These are phyloP conservation scores for Pardosa pseudoannulata DNA, from an alignment of 2,888 invertebrate species.

Conservation along the genomic window DNA sequence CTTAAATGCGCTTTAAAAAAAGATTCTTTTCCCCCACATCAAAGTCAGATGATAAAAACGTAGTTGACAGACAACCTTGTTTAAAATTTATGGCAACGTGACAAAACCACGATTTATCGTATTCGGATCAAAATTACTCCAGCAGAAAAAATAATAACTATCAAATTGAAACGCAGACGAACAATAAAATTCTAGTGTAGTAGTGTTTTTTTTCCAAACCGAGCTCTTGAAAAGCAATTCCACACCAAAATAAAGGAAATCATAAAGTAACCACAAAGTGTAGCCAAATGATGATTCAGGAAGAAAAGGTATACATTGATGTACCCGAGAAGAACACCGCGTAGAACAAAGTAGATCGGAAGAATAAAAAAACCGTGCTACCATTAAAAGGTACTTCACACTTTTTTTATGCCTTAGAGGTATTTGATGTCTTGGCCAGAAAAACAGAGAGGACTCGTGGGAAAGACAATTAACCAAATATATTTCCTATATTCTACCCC, in stretches of 20 bases:
- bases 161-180: too few species aligned
- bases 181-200: too few species aligned
- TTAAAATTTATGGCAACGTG: too few species aligned
- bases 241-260: not conserved
- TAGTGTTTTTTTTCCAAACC: too few species aligned
- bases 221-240: too few species aligned
- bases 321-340: constrained; percentile 24
- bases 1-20: too few species aligned
- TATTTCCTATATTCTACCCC: constrained; percentile 35
- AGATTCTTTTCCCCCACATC: too few species aligned
- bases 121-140: too few species aligned
- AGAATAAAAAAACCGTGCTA: constrained; percentile 22
- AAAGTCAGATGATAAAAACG: too few species aligned
- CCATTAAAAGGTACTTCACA: constrained; percentile 39
- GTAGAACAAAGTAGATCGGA: constrained; percentile 43
- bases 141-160: too few species aligned
- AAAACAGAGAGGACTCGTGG: not conserved
- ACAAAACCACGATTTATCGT: too few species aligned
- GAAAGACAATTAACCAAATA: constrained; percentile 36
- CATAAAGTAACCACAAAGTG: not conserved
- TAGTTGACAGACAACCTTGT: too few species aligned
- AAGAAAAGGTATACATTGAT: constrained; percentile 36
- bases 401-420: not conserved
- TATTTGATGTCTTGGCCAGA: not conserved
- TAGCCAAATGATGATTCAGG: constrained; percentile 26